Percentiles rank a stretch among this genome's conserved stretches.
phyloP scores from a whole-genome alignment of 2,113 vertebrate species.

The Mionectes macconnelli region DNA sequence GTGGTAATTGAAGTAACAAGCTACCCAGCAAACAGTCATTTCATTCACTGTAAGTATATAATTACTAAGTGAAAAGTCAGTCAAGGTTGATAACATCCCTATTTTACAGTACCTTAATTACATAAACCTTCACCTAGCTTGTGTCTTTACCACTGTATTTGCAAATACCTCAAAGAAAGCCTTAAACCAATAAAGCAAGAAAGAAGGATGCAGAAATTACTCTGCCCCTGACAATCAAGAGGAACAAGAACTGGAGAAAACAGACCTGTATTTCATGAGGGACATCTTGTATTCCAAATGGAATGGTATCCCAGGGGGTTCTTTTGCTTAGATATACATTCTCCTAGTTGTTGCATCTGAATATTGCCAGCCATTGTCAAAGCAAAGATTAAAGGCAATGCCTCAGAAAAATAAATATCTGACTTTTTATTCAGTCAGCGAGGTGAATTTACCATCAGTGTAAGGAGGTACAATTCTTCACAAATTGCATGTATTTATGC shows the following conservation, averaged over 20 bases:
- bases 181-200: not conserved
- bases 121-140: not conserved
- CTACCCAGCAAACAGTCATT: not conserved
- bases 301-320: not conserved
- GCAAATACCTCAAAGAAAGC: not conserved
- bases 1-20: not conserved
- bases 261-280: not conserved
- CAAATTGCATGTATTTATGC: not conserved
- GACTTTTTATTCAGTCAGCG: not conserved
- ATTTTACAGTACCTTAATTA: not conserved
- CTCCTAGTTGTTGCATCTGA: not conserved
- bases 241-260: not conserved
- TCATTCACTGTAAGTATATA: not conserved
- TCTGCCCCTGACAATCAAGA: not conserved
- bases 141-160: not conserved
- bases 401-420: not conserved
- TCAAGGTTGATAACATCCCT: accelerated
- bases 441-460: not conserved
- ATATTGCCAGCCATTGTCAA: not conserved
- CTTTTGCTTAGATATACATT: not conserved
- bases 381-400: not conserved
- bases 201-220: not conserved
- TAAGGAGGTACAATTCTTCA: not conserved
- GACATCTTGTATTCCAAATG: not conserved
- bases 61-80: not conserved